Conservation (phyloP, 2,797 vertebrate species). For the Phoebastria nigripes region DNA sequence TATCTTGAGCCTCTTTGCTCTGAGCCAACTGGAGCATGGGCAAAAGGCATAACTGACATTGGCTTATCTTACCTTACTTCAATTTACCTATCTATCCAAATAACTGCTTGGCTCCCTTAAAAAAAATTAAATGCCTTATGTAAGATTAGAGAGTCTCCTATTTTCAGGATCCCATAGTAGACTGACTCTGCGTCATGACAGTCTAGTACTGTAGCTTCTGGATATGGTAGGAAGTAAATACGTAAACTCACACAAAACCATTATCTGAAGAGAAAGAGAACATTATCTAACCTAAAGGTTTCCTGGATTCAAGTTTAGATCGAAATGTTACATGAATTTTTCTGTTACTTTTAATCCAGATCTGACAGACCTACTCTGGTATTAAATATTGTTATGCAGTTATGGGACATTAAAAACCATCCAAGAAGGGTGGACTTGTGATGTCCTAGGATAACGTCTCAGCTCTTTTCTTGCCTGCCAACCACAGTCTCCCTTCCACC, state of each 20-base stretch:
- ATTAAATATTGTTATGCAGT: neutral
- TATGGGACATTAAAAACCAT: neutral
- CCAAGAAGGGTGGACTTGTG: neutral
- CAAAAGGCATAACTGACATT: neutral
- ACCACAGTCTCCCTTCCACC: neutral
- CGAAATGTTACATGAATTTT: neutral
- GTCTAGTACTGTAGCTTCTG: neutral
- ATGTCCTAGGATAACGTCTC: neutral
- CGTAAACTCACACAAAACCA: neutral
- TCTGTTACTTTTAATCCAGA: neutral
- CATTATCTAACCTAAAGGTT: neutral
- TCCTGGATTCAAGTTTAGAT: neutral
- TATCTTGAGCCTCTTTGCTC: neutral
- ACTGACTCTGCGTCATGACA: neutral
- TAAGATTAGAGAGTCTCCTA: neutral
- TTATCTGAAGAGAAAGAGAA: neutral
- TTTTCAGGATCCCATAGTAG: neutral
- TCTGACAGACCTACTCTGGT: neutral
- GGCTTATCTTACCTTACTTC: neutral
- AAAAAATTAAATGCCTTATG: neutral
- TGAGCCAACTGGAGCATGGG: neutral
- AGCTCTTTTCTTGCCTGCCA: neutral
- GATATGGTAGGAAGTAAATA: neutral
- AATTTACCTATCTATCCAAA: neutral
- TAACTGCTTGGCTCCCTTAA: neutral